Conservation (phyloP, 2,797 vertebrate genomes). For the Enoplosus armatus region DNA sequence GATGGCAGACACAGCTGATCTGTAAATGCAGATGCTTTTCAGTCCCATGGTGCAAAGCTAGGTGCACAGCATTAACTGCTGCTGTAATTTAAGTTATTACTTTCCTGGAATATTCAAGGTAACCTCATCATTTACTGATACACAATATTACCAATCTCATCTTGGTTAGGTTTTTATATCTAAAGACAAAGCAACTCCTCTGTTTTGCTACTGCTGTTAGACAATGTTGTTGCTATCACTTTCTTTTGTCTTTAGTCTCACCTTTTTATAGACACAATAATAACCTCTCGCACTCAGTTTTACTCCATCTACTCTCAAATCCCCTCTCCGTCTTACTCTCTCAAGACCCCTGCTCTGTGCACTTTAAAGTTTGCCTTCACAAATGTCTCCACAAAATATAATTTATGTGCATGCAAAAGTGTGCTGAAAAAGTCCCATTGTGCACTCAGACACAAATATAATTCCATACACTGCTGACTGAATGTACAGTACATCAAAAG, state of each 20-base stretch:
- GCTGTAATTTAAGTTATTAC: slow-evolving; percentile 5
- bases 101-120: slow-evolving; percentile 21
- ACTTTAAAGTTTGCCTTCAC: neutral
- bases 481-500: neutral
- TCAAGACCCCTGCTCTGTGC: neutral
- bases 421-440: neutral
- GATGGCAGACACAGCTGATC: slow-evolving; percentile 39
- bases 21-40: slow-evolving; percentile 50
- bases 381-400: neutral
- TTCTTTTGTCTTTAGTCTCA: neutral
- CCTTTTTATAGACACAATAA: neutral
- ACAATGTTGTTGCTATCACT: neutral
- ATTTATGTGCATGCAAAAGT: neutral
- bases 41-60: slow-evolving; percentile 16
- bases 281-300: neutral
- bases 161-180: neutral
- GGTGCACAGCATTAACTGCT: slow-evolving; percentile 27
- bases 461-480: neutral
- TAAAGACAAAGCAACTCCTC: neutral
- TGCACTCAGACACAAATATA: neutral
- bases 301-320: neutral
- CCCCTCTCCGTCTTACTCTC: neutral
- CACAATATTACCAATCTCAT: neutral
- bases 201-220: neutral
- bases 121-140: neutral